A percentile compares a stretch with the other conserved stretches of the same genome.
phyloP scores from a whole-genome alignment of 2,797 vertebrate species.

The Monodelphis domestica region DNA sequence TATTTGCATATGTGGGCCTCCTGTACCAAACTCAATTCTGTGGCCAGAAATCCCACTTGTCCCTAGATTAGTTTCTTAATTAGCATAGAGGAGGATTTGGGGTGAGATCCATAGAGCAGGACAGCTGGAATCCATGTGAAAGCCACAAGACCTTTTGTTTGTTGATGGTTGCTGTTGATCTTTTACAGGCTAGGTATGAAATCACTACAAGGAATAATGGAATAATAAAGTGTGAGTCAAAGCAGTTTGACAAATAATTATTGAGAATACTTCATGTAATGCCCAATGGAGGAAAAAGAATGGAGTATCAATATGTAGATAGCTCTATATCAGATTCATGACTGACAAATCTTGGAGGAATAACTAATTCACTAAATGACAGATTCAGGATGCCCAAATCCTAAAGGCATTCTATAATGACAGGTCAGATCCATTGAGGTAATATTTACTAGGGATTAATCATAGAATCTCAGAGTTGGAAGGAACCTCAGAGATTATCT shows the following conservation, averaged over 20 bases:
- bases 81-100: not conserved
- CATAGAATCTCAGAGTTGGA: not conserved
- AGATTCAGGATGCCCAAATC: not conserved
- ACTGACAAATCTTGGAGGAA: not conserved
- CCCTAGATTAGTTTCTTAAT: conserved; percentile 59
- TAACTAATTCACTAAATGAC: not conserved
- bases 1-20: conserved; percentile 12
- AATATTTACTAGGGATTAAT: not conserved
- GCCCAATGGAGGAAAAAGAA: not conserved
- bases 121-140: conserved; percentile 4
- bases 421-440: not conserved
- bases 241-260: not conserved
- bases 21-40: not conserved
- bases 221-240: not conserved
- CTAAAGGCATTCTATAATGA: not conserved
- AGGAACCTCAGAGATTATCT: not conserved
- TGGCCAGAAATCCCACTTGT: conserved; percentile 26
- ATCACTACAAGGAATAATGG: not conserved
- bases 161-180: not conserved
- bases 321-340: not conserved
- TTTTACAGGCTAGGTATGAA: not conserved
- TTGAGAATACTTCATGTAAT: not conserved
- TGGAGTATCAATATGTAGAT: not conserved
- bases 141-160: not conserved
- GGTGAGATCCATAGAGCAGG: not conserved